Percentiles rank a stretch among this genome's conserved stretches.
Evolutionary conservation across 1,140 invertebrate species (phyloP).

Genomic region (Lasioglossum albipes): DNA sequence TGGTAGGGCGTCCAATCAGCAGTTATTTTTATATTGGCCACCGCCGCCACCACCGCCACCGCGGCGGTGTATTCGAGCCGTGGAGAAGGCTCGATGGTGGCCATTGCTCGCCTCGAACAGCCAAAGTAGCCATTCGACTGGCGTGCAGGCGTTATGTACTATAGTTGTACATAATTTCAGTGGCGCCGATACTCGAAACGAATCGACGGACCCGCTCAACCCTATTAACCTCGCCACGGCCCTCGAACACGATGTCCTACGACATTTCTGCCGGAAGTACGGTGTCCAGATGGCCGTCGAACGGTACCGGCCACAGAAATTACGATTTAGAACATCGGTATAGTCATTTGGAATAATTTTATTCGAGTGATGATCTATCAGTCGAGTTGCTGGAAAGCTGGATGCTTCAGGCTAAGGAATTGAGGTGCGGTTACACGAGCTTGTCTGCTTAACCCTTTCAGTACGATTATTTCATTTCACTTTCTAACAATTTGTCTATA

Average conservation of each 20-base stretch:
- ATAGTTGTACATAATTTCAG: slow-evolving; percentile 46
- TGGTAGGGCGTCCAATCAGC: slow-evolving; percentile 80
- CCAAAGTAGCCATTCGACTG: slow-evolving; percentile 67
- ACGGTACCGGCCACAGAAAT: background rate
- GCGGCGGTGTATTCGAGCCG: slow-evolving; percentile 43
- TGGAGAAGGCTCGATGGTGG: slow-evolving; percentile 58
- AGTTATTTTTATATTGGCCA: slow-evolving; percentile 80
- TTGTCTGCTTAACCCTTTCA: too few species aligned
- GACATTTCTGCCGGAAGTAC: background rate
- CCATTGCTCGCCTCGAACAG: slow-evolving; percentile 64
- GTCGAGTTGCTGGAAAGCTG: too few species aligned
- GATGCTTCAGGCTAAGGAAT: too few species aligned
- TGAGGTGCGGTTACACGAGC: too few species aligned
- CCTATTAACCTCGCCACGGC: background rate
- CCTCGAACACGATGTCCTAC: background rate
- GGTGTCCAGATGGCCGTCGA: background rate
- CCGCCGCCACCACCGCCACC: slow-evolving; percentile 56
- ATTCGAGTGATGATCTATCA: too few species aligned
- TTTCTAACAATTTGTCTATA: too few species aligned
- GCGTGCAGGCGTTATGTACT: slow-evolving; percentile 54
- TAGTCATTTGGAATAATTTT: too few species aligned
- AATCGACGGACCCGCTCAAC: background rate
- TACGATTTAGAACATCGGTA: too few species aligned
- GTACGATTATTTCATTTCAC: too few species aligned
- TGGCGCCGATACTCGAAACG: background rate